Conservation (phyloP, 2,113 vertebrate genomes). For the Grus americana region DNA sequence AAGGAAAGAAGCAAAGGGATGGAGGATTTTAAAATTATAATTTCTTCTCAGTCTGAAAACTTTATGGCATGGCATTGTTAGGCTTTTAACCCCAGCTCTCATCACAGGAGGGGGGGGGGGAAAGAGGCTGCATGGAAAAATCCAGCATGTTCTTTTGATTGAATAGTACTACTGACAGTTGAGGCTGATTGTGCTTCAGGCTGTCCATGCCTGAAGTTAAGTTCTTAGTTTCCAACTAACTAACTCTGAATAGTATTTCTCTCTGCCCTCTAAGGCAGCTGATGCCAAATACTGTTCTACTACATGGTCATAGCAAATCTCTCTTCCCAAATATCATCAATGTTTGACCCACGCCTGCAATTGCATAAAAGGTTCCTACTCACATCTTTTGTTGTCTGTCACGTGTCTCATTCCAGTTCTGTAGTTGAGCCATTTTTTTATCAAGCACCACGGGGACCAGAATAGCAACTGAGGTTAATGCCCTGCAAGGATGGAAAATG, state of each 20-base stretch:
- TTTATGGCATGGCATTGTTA: not conserved
- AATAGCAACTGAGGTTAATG: constrained; percentile 31
- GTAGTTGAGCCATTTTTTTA: constrained; percentile 9
- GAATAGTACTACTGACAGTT: not conserved
- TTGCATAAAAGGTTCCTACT: not conserved
- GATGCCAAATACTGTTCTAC: not conserved
- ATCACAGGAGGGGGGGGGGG: not conserved
- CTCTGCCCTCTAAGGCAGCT: not conserved
- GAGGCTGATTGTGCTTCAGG: not conserved
- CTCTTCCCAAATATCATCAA: not conserved
- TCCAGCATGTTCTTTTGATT: not conserved
- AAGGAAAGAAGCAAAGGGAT: not conserved
- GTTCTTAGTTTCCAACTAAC: not conserved
- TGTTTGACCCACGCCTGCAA: not conserved
- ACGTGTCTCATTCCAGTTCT: not conserved
- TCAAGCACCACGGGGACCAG: not conserved
- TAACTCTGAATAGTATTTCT: not conserved
- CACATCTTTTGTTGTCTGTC: not conserved
- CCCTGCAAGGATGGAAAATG: constrained; percentile 7
- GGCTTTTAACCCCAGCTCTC: not conserved
- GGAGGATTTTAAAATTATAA: not conserved
- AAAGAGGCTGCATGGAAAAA: not conserved
- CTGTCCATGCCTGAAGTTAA: not conserved
- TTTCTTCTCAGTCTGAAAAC: not conserved
- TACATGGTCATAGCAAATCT: not conserved